phyloP scores from a whole-genome alignment of 2,888 invertebrate species.

The Axea sp. region DNA sequence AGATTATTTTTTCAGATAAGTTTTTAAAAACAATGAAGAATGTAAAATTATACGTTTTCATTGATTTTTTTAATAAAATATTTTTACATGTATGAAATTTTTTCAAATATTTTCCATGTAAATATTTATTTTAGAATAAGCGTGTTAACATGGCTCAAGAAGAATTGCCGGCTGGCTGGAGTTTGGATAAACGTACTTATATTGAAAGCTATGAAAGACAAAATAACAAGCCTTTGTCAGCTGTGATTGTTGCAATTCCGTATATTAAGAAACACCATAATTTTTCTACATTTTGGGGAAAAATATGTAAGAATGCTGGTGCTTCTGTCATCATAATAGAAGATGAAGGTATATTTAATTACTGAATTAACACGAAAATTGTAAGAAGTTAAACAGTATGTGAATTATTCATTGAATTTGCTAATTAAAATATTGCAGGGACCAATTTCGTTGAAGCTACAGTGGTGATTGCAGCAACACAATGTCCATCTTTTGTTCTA shows the following conservation, averaged over 20 bases:
- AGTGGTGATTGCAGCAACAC: constrained; percentile 83
- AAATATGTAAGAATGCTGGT: constrained; percentile 83
- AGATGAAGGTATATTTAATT: constrained; percentile 63
- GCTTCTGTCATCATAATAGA: constrained; percentile 71
- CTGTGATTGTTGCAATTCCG: constrained; percentile 71
- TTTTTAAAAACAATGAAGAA: too few relatives aligned
- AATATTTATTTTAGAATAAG: constrained; percentile 74
- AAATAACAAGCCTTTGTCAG: constrained; percentile 70
- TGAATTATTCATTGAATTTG: too few relatives aligned
- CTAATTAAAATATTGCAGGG: constrained; percentile 62
- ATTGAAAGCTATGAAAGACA: constrained; percentile 75
- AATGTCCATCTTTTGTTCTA: constrained; percentile 82
- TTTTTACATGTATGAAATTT: too few relatives aligned
- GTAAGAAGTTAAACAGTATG: neutral
- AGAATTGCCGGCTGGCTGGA: constrained; percentile 84
- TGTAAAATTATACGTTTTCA: constrained; percentile 1
- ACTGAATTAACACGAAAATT: neutral
- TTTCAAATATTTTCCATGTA: too few relatives aligned
- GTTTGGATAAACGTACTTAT: constrained; percentile 80
- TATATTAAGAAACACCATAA: constrained; percentile 77
- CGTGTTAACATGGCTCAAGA: constrained; percentile 80
- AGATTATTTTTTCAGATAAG: too few relatives aligned
- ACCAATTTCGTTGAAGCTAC: constrained; percentile 71
- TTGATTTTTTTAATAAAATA: too few relatives aligned
- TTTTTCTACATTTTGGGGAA: constrained; percentile 83